Percentiles rank a stretch among this genome's conserved stretches.
Conservation (phyloP, 2,888 invertebrate genomes). For the Sicus ferrugineus region DNA sequence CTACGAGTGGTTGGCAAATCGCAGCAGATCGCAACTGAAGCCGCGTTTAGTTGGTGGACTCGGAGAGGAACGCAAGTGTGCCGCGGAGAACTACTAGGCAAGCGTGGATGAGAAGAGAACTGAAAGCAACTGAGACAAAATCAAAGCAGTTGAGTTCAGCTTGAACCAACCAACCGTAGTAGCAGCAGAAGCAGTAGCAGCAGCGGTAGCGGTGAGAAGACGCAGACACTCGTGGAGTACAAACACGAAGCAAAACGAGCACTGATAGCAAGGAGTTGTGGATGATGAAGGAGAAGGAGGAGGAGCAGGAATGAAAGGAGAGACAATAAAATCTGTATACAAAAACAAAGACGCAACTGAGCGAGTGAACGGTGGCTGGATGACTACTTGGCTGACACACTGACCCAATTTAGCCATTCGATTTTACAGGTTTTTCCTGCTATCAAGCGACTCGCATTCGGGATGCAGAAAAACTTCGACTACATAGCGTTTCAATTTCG, state of each 20-base stretch:
- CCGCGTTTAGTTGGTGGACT: conserved; percentile 1
- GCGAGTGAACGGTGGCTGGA: conserved; percentile 16
- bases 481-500: conserved; percentile 4
- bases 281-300: not conserved
- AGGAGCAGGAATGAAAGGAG: conserved; percentile 2
- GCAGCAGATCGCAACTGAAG: not conserved
- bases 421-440: conserved; percentile 46
- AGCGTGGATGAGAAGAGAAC: not conserved
- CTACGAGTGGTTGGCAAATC: not conserved
- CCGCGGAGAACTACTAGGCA: not conserved
- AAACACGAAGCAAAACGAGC: not conserved
- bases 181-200: not conserved
- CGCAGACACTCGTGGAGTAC: not conserved
- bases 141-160: not conserved
- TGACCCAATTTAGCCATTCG: conserved; percentile 59
- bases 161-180: not conserved
- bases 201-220: not conserved
- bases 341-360: conserved; percentile 15
- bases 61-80: too few relatives aligned
- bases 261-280: not conserved
- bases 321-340: not conserved
- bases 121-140: conserved; percentile 10
- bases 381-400: conserved; percentile 52
- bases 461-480: conserved; percentile 9
- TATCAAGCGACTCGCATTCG: conserved; percentile 3